phyloP scores from a whole-genome alignment of 2,113 vertebrate genomes.

The Leptocoma aspasia region DNA sequence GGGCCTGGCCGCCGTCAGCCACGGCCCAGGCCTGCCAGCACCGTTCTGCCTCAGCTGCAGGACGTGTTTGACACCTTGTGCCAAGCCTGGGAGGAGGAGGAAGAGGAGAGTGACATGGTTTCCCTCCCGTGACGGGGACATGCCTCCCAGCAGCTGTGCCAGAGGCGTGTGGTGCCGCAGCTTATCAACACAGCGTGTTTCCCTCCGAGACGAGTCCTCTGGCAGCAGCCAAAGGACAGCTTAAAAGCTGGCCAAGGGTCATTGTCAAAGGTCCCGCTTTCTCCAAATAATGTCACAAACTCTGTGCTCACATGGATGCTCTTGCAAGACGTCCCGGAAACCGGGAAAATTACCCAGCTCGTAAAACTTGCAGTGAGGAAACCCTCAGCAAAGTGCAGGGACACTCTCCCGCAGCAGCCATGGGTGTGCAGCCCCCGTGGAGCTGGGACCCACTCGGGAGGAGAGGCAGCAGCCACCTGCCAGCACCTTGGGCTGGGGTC shows the following conservation, averaged over 20 bases:
- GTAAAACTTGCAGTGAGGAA: neutral
- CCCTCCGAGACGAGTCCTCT: neutral
- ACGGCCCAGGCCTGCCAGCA: neutral
- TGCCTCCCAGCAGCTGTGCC: neutral
- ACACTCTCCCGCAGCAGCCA: accelerated
- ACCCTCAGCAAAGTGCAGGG: neutral
- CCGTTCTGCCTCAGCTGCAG: neutral
- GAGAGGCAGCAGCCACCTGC: neutral
- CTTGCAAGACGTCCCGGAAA: neutral
- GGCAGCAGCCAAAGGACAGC: neutral
- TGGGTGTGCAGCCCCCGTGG: neutral
- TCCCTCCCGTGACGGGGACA: neutral
- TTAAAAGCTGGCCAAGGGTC: slow-evolving; percentile 16
- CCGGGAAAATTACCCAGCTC: neutral
- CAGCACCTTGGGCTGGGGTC: neutral
- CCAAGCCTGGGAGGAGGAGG: slow-evolving; percentile 20
- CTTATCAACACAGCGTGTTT: slow-evolving; percentile 10
- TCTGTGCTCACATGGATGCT: neutral
- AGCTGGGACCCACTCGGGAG: accelerated
- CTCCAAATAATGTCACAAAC: slow-evolving; percentile 28
- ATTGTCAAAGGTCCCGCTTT: slow-evolving; percentile 3
- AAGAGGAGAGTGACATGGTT: neutral
- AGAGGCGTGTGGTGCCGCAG: neutral
- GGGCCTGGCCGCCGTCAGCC: neutral
- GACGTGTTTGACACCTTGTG: neutral